Base-by-base conservation (phyloP, 2,797 vertebrate species). In the Enteromius argenteus region DNA sequence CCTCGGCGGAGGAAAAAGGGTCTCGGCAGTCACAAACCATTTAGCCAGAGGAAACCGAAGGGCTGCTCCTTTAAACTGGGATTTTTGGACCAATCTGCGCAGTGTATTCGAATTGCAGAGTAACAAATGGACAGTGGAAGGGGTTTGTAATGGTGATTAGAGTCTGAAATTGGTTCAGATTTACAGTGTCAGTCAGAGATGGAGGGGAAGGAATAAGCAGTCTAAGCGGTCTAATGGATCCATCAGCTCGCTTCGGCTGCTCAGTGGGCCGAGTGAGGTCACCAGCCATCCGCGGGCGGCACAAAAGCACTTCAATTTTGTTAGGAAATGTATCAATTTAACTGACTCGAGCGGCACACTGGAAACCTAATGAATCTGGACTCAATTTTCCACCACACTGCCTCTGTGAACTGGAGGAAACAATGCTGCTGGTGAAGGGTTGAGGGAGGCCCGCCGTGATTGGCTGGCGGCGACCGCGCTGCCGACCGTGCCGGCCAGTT, bases 281-380 rank as follows among this genome's bases (percentile, higher is more conserved):
- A 98, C 96, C 97, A 97, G 96, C 97, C 98, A 97, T 98, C 97
- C 97, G 95, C 96, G 96, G 97, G 96, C 96, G 96, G 97, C 97
- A 97, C 98, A 97, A 99, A 98, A 99, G 97, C 98, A 99, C 98
- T 99, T 99, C 98, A 99, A 99, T 99, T 99, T 99, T 97, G 97
- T 99, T 98, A 99, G 98, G 98, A 99, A 99, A 99, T 99, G 98
- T 99, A 99, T 99, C 98, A 99, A 99, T 99, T 99, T 99, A 99
- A 99, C 97, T 96, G 98, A 99, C 97, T 98, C 97, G 96, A 97
- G 97, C 98, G 96, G 97, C 96, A 96, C 97, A 97, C 96, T 97
- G 96, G 96, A 97, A 97, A 96, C 66, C 97, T 97, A 99, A 99
- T 99, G 98, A 99, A 99, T 99, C 98, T 98, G 98, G 97, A 99